Percentiles rank a stretch among this genome's conserved stretches.
These are phyloP conservation scores for Hirtodrosophila cameraria DNA, from an alignment of 2,888 invertebrate genomes.

Conservation along the genomic window DNA sequence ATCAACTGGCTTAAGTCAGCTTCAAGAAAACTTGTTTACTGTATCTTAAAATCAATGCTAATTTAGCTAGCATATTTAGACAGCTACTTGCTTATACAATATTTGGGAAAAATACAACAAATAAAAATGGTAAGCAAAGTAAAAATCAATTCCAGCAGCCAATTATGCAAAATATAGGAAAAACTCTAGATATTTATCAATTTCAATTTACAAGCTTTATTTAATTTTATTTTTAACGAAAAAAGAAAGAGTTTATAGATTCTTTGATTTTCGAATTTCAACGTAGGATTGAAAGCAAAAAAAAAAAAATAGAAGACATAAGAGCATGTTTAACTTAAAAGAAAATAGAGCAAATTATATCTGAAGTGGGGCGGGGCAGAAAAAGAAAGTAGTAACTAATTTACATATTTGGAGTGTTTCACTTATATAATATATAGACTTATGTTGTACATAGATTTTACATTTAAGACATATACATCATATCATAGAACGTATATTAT, in stretches of 20 bases:
- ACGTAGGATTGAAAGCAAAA: conserved; percentile 22
- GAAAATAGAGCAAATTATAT: conserved; percentile 57
- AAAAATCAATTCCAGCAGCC: conserved; percentile 20
- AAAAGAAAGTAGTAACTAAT: conserved; percentile 51
- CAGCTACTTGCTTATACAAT: conserved; percentile 4
- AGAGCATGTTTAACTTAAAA: conserved; percentile 26
- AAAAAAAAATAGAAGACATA: conserved; percentile 20
- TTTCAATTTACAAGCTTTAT: conserved; percentile 76
- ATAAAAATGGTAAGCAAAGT: not conserved
- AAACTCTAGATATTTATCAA: conserved; percentile 22
- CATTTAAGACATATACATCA: conserved; percentile 65
- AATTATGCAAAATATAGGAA: conserved; percentile 13
- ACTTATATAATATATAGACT: conserved; percentile 61
- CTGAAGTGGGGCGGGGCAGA: conserved; percentile 9
- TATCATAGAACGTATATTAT: conserved; percentile 56
- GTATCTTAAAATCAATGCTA: conserved; percentile 27
- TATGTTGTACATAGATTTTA: conserved; percentile 74
- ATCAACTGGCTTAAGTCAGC: conserved; percentile 9
- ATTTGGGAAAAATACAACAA: not conserved
- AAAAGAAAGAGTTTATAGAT: too few species aligned
- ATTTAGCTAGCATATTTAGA: conserved; percentile 34
- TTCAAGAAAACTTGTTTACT: conserved; percentile 32
- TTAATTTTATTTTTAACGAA: conserved; percentile 49
- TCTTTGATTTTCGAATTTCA: conserved; percentile 21
- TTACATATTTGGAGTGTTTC: conserved; percentile 79